Percentiles rank a stretch among this genome's conserved stretches.
Evolutionary conservation across 2,113 vertebrate genomes (phyloP).

Genomic region (Oxyura jamaicensis): DNA sequence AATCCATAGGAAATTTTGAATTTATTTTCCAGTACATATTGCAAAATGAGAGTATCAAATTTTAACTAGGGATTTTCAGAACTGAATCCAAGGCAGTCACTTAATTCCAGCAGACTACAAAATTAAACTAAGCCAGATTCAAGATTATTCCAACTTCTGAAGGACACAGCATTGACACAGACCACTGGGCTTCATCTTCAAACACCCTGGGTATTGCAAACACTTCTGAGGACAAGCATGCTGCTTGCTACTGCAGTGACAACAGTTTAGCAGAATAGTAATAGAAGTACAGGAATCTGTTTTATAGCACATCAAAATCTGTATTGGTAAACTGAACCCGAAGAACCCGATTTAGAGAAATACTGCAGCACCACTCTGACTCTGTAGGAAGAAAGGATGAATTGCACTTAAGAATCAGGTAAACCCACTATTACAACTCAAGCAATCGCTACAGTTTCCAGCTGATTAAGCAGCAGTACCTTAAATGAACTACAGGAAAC

Average conservation of each 20-base stretch:
- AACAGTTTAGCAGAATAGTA: neutral
- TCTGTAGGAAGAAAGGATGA: neutral
- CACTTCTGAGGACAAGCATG: neutral
- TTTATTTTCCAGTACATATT: neutral
- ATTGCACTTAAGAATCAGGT: neutral
- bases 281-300: neutral
- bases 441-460: neutral
- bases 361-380: neutral
- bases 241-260: neutral
- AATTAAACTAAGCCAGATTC: neutral
- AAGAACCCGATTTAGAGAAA: neutral
- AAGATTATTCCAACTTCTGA: neutral
- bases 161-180: neutral
- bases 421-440: neutral
- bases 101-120: neutral
- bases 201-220: neutral
- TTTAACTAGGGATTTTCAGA: neutral
- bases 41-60: neutral
- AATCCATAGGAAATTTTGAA: neutral
- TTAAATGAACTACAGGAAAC: neutral
- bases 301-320: neutral
- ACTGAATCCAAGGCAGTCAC: neutral
- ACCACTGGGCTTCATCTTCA: neutral
- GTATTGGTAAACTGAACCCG: neutral
- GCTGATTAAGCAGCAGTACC: neutral